These are phyloP conservation scores for Periophthalmus magnuspinnatus DNA, from an alignment of 2,797 vertebrate genomes.

Conservation along the genomic window DNA sequence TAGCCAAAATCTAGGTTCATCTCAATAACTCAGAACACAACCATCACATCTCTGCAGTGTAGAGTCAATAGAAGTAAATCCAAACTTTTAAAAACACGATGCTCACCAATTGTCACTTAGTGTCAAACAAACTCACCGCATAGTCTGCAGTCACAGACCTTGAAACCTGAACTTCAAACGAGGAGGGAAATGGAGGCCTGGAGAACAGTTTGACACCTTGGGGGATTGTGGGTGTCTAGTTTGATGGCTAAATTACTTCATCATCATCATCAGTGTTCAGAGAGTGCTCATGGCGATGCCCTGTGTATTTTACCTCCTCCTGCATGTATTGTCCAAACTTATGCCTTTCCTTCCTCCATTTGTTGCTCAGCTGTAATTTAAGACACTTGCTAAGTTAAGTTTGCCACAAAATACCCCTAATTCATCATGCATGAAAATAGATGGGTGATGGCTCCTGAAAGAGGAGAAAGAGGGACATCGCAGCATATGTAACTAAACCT, in stretches of 20 bases:
- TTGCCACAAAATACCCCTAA: slow-evolving; percentile 76
- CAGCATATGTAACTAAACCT: slow-evolving; percentile 52
- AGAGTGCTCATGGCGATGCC: slow-evolving; percentile 55
- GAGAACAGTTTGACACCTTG: slow-evolving; percentile 53
- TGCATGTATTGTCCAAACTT: slow-evolving; percentile 56
- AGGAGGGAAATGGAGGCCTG: slow-evolving; percentile 10
- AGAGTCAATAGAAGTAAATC: neutral
- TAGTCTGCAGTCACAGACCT: slow-evolving; percentile 13
- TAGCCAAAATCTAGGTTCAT: too few relatives aligned
- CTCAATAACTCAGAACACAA: neutral
- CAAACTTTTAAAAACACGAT: slow-evolving; percentile 6
- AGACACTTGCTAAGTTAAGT: slow-evolving; percentile 72
- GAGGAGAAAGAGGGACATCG: slow-evolving; percentile 48
- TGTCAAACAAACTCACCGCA: slow-evolving; percentile 19
- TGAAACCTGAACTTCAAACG: slow-evolving; percentile 66
- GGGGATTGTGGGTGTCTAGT: slow-evolving; percentile 62
- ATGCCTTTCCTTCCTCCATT: slow-evolving; percentile 58
- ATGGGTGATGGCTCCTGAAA: slow-evolving; percentile 76
- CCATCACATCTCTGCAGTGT: too few relatives aligned
- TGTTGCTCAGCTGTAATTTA: slow-evolving; percentile 68
- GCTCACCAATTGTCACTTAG: neutral
- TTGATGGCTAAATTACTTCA: slow-evolving; percentile 79
- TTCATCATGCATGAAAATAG: slow-evolving; percentile 81
- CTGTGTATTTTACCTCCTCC: slow-evolving; percentile 38
- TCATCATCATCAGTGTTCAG: slow-evolving; percentile 58